These are phyloP conservation scores for Nephrotoma guestfalica DNA, from an alignment of 2,888 invertebrate species.

Conservation along the genomic window DNA sequence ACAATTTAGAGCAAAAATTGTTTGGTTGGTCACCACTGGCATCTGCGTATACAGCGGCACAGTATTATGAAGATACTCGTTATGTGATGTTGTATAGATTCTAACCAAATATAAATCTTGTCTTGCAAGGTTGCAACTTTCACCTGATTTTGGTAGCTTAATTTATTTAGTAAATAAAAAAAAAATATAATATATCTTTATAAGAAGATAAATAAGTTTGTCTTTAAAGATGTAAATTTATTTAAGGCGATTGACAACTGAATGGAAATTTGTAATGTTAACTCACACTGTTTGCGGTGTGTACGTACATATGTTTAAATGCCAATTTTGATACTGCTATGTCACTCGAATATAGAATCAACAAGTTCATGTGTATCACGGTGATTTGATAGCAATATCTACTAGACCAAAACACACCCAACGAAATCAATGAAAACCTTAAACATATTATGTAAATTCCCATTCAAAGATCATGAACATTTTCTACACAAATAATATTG, in stretches of 20 bases:
- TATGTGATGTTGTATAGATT: too few species aligned
- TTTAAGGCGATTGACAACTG: background rate
- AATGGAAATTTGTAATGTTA: background rate
- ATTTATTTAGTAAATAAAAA: background rate
- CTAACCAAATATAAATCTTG: background rate
- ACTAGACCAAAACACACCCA: background rate
- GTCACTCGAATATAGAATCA: background rate
- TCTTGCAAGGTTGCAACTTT: background rate
- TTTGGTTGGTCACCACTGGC: too few species aligned
- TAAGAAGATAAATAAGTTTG: background rate
- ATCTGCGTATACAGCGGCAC: too few species aligned
- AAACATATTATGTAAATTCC: background rate
- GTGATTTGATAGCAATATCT: background rate
- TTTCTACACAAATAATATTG: background rate
- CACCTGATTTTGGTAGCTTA: background rate
- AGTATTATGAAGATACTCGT: too few species aligned
- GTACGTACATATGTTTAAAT: background rate
- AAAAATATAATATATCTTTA: background rate
- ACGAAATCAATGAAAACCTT: background rate
- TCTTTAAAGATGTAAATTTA: background rate
- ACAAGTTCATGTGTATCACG: background rate
- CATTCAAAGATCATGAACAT: background rate
- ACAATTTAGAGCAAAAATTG: too few species aligned
- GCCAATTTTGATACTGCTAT: background rate
- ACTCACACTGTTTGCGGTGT: background rate